phyloP scores from a whole-genome alignment of 2,113 vertebrate species.

The Clarias batrachus region DNA sequence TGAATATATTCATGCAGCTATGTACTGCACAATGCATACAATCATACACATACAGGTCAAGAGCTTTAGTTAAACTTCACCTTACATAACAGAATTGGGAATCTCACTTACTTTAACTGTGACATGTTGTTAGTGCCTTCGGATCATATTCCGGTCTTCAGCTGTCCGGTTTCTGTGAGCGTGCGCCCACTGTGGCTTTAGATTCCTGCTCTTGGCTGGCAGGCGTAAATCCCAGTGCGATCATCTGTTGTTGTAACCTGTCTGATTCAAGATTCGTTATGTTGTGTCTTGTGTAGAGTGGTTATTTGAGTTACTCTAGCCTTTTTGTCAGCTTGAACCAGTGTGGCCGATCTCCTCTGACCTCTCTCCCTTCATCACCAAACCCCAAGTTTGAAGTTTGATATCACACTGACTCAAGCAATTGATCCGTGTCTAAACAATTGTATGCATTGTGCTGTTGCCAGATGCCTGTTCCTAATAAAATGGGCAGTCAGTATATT shows the following conservation, averaged over 20 bases:
- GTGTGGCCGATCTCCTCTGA: not conserved
- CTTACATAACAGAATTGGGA: not conserved
- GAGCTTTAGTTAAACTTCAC: not conserved
- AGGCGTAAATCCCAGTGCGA: not conserved
- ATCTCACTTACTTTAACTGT: constrained; percentile 6
- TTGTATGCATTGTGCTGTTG: not conserved
- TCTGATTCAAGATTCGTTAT: not conserved
- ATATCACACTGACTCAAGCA: not conserved
- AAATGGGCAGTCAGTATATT: not conserved
- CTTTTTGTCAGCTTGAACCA: not conserved
- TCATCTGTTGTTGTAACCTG: not conserved
- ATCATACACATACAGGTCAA: not conserved
- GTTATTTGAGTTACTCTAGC: not conserved
- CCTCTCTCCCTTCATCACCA: not conserved
- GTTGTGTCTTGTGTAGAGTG: not conserved
- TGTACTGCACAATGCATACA: not conserved
- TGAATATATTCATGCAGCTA: too few relatives aligned
- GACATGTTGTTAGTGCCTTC: not conserved
- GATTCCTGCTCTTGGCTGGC: not conserved
- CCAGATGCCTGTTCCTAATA: not conserved
- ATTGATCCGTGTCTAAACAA: not conserved
- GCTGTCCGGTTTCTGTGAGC: not conserved
- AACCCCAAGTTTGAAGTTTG: constrained; percentile 7
- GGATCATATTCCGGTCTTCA: not conserved
- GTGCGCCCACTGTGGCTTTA: not conserved